Evolutionary conservation across 2,113 vertebrate species (phyloP).

Genomic region (Ageneiosus marmoratus): DNA sequence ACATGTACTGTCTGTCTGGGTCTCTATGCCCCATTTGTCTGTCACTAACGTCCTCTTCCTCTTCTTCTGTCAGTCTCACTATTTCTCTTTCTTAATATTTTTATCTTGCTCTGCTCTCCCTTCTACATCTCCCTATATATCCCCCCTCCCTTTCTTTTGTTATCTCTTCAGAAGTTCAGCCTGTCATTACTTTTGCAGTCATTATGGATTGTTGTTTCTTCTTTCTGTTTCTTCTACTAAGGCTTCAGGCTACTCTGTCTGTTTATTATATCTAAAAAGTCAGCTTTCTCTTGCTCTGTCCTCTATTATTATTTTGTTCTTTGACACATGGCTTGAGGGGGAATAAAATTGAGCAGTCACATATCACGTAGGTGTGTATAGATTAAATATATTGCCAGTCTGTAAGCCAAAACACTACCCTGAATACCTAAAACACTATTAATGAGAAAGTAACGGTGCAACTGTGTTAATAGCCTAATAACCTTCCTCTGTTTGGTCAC

Average conservation of each 20-base stretch:
- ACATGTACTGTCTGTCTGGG: background rate
- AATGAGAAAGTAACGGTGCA: background rate
- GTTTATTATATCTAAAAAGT: conserved; percentile 7
- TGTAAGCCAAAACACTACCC: too few relatives aligned
- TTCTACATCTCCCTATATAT: too few relatives aligned
- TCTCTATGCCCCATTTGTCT: background rate
- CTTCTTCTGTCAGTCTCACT: background rate
- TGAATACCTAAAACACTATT: background rate
- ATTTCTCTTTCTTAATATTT: background rate
- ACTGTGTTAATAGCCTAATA: background rate
- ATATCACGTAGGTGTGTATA: conserved; percentile 10
- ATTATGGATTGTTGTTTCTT: conserved; percentile 1
- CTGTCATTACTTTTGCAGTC: background rate
- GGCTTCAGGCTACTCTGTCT: background rate
- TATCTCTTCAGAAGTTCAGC: background rate
- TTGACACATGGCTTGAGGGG: conserved; percentile 22
- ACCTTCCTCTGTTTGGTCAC: background rate
- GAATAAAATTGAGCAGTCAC: conserved; percentile 9
- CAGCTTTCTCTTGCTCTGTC: background rate
- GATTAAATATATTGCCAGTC: background rate
- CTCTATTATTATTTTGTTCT: conserved; percentile 27
- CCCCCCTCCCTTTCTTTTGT: background rate
- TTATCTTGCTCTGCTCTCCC: background rate
- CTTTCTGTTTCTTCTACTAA: background rate
- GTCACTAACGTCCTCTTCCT: background rate